Base-by-base conservation (phyloP, 1,140 invertebrate species). In the Pantala flavescens region DNA sequence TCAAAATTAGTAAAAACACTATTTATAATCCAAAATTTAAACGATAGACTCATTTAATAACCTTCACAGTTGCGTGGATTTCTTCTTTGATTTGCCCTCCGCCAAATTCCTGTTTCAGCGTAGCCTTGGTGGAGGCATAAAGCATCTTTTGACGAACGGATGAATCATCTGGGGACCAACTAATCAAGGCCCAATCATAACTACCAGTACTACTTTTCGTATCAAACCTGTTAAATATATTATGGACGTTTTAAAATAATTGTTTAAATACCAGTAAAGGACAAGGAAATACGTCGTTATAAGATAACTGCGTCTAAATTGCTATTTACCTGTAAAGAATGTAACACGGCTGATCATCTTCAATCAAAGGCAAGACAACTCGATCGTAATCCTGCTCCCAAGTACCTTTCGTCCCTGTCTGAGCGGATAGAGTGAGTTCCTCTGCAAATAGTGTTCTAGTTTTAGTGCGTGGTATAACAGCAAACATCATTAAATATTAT, bases 81-180 rank as follows among this genome's bases (percentile, higher is more conserved):
- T 98, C 96, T 82, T 97, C 93, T 79, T 93, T 93, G 76, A 99
- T 97, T 81, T 86, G 93, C 74, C 84, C 91, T 82, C 86, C 89
- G 23, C 96, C 96, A 86, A 99, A 99, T 84, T 98, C 96, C 79
- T 91, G 91, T 83, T 98, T 99, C 0, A 99, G 84, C 0, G 97
- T 99, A 2, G 98, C 95, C 85, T 98, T 97, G 0, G 98, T 99
- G 0, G 97, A 98, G 0, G 98, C 98, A 83, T 98, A 98, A 43
- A 99, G 86, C 98, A 99, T 99, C 85, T 99, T 99, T 80, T 98
- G 91, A 76, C 97, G 87, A 7, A 96, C 90, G 11, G 90, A 88
- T 12, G 96, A 91, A 77, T 88, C 88, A 80, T 98, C 97, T 7
- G 97, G 97, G 24, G 92, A 95, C 94, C 95, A 99, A 78, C 91